phyloP scores from a whole-genome alignment of 1,140 invertebrate species.

The Zelostemma sp. region DNA sequence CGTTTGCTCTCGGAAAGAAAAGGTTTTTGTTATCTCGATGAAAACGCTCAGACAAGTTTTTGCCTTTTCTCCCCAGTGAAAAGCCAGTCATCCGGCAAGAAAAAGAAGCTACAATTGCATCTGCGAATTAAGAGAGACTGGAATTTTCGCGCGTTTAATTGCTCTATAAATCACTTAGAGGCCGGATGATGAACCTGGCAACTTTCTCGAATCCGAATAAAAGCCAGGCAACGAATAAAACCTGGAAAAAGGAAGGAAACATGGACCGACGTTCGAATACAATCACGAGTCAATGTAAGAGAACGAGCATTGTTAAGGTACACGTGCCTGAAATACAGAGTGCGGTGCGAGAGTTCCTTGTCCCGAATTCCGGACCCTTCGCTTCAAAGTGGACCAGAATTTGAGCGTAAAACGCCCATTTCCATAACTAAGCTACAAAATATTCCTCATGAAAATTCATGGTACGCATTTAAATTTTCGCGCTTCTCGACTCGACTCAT shows the following conservation, averaged over 20 bases:
- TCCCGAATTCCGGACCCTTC: background rate
- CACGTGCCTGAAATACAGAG: background rate
- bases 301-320: conserved; percentile 19
- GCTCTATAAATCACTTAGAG: too few relatives aligned
- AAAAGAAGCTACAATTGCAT: too few relatives aligned
- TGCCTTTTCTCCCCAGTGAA: too few relatives aligned
- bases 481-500: too few relatives aligned
- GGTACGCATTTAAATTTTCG: background rate
- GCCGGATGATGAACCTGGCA: too few relatives aligned
- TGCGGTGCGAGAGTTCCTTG: background rate
- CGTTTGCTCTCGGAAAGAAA: too few relatives aligned
- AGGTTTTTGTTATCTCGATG: too few relatives aligned
- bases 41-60: too few relatives aligned
- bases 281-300: conserved; percentile 7
- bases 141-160: too few relatives aligned
- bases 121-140: too few relatives aligned
- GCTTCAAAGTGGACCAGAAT: background rate
- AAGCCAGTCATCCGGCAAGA: too few relatives aligned
- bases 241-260: background rate
- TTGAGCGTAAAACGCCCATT: background rate
- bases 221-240: background rate
- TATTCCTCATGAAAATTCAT: background rate
- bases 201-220: background rate
- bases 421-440: background rate
- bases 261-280: background rate